Conservation (phyloP, 2,888 invertebrate genomes). For the Cabera pusaria region DNA sequence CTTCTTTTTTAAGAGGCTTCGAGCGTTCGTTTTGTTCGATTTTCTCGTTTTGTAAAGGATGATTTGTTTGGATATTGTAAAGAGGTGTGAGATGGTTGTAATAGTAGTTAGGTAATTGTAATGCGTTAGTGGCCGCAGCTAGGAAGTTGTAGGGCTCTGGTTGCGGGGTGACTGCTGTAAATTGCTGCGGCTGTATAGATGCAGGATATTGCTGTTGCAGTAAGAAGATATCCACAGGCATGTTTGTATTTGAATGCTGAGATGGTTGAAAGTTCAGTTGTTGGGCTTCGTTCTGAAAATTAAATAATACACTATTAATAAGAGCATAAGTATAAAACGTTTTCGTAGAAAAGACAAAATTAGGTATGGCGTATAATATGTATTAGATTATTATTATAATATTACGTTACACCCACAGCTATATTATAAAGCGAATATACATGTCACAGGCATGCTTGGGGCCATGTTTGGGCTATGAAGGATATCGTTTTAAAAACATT, state of each 20-base stretch:
- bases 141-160: conserved; percentile 38
- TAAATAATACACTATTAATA: no score
- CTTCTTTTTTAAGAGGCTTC: conserved; percentile 52
- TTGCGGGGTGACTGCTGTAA: conserved; percentile 11
- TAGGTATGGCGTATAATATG: no score
- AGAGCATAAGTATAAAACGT: no score
- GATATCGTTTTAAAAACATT: no score
- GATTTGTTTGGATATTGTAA: conserved; percentile 46
- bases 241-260: conserved; percentile 3
- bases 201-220: conserved; percentile 55
- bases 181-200: not conserved
- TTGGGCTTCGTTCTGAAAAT: conserved; percentile 30
- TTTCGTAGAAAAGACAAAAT: no score
- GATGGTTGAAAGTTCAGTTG: conserved; percentile 14
- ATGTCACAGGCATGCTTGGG: no score
- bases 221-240: conserved; percentile 55
- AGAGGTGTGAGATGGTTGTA: conserved; percentile 35
- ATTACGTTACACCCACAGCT: no score
- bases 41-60: conserved; percentile 25
- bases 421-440: no score
- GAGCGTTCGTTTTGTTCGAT: conserved; percentile 16
- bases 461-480: no score
- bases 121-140: conserved; percentile 25
- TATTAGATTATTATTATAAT: no score
- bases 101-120: conserved; percentile 19